Percentiles rank a stretch among this genome's conserved stretches.
Evolutionary conservation across 1,140 invertebrate species (phyloP).

Genomic region (Leptopilina boulardi): DNA sequence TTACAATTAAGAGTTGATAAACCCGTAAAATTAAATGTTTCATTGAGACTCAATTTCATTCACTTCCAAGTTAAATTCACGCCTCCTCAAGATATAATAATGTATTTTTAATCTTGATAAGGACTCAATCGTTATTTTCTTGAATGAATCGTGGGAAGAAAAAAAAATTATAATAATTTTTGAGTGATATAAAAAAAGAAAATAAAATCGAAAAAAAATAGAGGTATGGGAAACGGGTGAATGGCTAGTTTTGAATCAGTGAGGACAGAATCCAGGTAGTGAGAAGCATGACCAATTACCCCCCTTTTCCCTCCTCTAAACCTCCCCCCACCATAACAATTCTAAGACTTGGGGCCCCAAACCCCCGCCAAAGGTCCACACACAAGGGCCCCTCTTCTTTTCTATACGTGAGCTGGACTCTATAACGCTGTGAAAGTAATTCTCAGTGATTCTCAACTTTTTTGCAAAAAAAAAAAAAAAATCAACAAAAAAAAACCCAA

Average conservation of each 20-base stretch:
- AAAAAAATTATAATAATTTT: not conserved
- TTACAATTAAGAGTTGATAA: not conserved
- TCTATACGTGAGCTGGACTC: slow-evolving; percentile 37
- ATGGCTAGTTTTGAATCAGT: not conserved
- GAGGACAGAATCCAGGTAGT: slow-evolving; percentile 1
- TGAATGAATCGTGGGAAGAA: slow-evolving; percentile 5
- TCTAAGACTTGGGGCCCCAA: not conserved
- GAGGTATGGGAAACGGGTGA: not conserved
- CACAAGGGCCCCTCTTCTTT: not conserved
- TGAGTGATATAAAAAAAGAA: not conserved
- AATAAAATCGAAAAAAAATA: not conserved
- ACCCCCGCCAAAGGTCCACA: not conserved
- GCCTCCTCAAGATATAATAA: not conserved
- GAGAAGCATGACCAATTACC: not conserved
- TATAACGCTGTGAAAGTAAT: slow-evolving; percentile 58
- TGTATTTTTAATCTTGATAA: not conserved
- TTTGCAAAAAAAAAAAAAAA: slow-evolving; percentile 7
- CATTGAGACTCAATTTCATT: not conserved
- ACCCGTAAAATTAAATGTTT: not conserved
- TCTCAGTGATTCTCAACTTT: slow-evolving; percentile 57
- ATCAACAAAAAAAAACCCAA: too few relatives aligned
- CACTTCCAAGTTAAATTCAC: not conserved
- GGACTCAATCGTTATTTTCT: not conserved
- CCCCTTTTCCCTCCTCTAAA: not conserved
- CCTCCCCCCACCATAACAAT: not conserved